phyloP scores from a whole-genome alignment of 2,797 vertebrate genomes.

The Ambastaia sidthimunki region DNA sequence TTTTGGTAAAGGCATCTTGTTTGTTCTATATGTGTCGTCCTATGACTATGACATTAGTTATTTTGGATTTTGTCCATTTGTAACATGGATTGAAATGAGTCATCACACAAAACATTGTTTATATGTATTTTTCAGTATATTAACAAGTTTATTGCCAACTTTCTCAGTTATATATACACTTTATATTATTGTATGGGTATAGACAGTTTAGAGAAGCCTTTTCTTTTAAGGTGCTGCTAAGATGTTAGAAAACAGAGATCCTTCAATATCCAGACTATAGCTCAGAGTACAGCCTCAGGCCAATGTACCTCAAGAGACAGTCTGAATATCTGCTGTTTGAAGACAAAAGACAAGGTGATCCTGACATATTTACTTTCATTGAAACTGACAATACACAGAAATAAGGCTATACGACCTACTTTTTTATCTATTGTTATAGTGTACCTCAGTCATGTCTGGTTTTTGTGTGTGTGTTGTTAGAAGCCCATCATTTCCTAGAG shows the following conservation, averaged over 20 bases:
- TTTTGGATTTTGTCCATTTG: no score
- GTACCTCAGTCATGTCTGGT: neutral
- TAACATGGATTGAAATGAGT: no score
- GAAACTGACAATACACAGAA: neutral
- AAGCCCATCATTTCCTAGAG: no score
- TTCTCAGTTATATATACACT: neutral
- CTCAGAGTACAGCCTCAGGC: neutral
- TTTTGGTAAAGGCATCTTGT: no score
- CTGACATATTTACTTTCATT: conserved; percentile 2
- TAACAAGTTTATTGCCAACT: neutral
- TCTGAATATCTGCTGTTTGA: conserved; percentile 5
- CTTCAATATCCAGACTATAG: neutral
- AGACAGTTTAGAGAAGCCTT: neutral
- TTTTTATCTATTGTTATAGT: neutral
- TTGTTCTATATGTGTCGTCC: neutral
- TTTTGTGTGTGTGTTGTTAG: neutral
- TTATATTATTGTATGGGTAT: neutral
- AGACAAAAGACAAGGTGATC: neutral
- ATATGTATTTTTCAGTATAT: neutral
- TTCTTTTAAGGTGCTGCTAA: neutral
- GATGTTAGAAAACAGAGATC: neutral
- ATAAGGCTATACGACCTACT: neutral
- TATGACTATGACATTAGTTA: neutral
- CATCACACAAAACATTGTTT: neutral
- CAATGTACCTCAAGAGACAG: neutral